A percentile compares a stretch with the other conserved stretches of the same genome.
These are phyloP conservation scores for Tetrapedia diversipes DNA, from an alignment of 2,888 invertebrate genomes.

Conservation along the genomic window DNA sequence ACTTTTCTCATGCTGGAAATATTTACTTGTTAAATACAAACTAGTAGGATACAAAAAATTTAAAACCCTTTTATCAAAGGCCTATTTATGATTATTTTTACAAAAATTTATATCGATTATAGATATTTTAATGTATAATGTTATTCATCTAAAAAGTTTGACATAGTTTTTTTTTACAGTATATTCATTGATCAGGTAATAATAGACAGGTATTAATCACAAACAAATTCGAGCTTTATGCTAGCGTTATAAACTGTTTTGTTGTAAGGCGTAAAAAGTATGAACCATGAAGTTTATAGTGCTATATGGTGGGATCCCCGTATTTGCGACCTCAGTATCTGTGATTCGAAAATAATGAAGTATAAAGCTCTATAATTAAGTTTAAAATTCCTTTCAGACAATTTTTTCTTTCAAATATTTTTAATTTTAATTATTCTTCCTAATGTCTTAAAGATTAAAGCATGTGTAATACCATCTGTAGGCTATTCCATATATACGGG, in stretches of 20 bases:
- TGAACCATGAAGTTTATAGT: constrained; percentile 31
- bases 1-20: constrained; percentile 32
- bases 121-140: constrained; percentile 18
- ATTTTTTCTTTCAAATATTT: too few species aligned
- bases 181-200: constrained; percentile 25
- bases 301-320: too few species aligned
- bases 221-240: constrained; percentile 59
- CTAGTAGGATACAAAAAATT: constrained; percentile 12
- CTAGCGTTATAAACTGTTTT: constrained; percentile 58
- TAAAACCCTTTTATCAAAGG: constrained; percentile 35
- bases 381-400: too few species aligned
- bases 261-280: constrained; percentile 41
- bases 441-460: too few species aligned
- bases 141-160: constrained; percentile 21
- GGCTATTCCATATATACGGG: too few species aligned
- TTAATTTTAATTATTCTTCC: too few species aligned
- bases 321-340: too few species aligned
- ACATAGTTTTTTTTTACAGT: constrained; percentile 14
- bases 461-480: too few species aligned
- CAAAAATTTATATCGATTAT: constrained; percentile 14
- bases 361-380: too few species aligned
- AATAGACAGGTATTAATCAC: constrained; percentile 47
- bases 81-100: constrained; percentile 42
- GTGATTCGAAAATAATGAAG: too few species aligned
- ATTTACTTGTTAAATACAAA: constrained; percentile 18